Conservation (phyloP, 2,113 vertebrate genomes). For the Hiodon alosoides region DNA sequence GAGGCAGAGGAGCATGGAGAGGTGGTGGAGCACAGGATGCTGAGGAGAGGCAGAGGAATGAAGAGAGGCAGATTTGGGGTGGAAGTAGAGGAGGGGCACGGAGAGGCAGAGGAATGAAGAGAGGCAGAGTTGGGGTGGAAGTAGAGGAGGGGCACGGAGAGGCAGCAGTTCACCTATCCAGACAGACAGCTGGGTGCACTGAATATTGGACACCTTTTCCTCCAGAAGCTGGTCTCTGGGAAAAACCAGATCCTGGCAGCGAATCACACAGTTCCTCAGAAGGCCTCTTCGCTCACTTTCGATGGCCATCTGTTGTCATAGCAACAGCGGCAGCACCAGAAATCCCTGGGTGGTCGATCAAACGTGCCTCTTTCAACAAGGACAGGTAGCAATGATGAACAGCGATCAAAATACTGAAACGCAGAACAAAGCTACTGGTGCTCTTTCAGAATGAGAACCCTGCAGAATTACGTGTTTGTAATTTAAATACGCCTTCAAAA, state of each 20-base stretch:
- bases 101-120: not conserved
- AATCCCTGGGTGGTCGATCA: conserved; percentile 2
- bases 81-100: not conserved
- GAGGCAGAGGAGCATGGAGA: no score
- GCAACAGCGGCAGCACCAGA: not conserved
- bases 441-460: not conserved
- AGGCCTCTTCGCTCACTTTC: not conserved
- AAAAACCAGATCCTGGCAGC: not conserved
- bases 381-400: not conserved
- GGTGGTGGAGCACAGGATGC: no score
- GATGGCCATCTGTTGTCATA: not conserved
- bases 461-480: not conserved
- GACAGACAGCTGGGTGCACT: not conserved
- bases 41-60: no score
- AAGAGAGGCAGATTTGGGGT: no score
- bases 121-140: no score
- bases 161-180: not conserved
- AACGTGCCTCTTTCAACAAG: not conserved
- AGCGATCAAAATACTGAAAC: not conserved
- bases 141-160: not conserved
- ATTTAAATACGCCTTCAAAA: not conserved
- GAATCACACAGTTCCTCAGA: not conserved
- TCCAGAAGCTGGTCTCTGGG: not conserved
- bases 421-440: not conserved
- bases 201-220: not conserved